These are phyloP conservation scores for Apis cerana DNA, from an alignment of 1,140 invertebrate genomes.

Conservation along the genomic window DNA sequence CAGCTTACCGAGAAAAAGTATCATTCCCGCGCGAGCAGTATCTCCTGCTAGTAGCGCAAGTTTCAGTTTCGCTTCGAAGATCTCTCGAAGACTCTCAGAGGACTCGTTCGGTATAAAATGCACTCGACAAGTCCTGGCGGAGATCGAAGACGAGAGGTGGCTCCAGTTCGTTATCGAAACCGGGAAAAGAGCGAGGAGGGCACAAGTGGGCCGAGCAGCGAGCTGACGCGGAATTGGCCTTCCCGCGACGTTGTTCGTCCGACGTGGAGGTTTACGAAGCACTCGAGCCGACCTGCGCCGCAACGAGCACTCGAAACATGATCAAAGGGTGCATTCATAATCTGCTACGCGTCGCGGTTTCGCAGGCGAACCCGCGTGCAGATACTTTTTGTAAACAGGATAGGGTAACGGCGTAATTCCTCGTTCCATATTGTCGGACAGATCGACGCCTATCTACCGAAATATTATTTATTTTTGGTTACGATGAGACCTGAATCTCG, in stretches of 20 bases:
- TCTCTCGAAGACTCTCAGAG: conserved; percentile 14
- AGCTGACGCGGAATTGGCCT: conserved; percentile 46
- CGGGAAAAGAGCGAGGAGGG: conserved; percentile 29
- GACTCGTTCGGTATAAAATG: conserved; percentile 21
- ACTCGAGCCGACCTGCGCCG: conserved; percentile 39
- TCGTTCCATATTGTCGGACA: background rate
- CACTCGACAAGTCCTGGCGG: conserved; percentile 9
- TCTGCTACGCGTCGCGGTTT: conserved; percentile 63
- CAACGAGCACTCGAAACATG: conserved; percentile 51
- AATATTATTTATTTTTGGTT: background rate
- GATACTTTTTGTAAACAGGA: conserved; percentile 47
- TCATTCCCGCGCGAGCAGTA: background rate
- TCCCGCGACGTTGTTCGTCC: conserved; percentile 33
- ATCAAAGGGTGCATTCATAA: conserved; percentile 70
- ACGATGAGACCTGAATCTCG: too few relatives aligned
- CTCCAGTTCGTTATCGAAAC: conserved; percentile 34
- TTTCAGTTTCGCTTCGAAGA: conserved; percentile 2
- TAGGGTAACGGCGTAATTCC: conserved; percentile 25
- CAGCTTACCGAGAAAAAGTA: background rate
- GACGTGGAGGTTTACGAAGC: conserved; percentile 49
- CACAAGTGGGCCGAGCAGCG: conserved; percentile 27
- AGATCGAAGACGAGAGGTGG: conserved; percentile 32
- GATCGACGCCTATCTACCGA: background rate
- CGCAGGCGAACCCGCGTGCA: conserved; percentile 15
- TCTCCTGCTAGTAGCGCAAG: background rate